Percentiles rank a stretch among this genome's conserved stretches.
These are phyloP conservation scores for Erinaceus europaeus DNA, from an alignment of 2,113 vertebrate genomes.

Conservation along the genomic window DNA sequence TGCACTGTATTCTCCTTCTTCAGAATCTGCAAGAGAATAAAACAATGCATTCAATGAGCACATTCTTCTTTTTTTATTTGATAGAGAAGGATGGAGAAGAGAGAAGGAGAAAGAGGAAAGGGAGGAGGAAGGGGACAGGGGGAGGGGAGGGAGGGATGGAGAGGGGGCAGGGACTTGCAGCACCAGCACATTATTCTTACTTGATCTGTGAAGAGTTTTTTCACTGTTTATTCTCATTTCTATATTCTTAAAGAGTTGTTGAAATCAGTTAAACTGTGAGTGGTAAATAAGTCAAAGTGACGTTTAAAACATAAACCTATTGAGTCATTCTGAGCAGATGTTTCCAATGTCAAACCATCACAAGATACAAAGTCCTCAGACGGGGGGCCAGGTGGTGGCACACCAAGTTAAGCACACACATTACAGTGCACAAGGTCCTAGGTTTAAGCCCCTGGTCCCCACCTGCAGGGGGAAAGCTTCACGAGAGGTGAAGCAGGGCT, in stretches of 20 bases:
- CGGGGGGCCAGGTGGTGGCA: no score
- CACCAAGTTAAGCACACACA: no score
- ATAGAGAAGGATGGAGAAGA: no score
- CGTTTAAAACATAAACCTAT: not conserved
- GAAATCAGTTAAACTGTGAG: not conserved
- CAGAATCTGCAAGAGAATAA: constrained; percentile 82
- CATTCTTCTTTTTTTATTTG: not conserved
- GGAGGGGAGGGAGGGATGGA: no score
- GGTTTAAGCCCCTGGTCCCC: no score
- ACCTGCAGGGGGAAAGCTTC: no score
- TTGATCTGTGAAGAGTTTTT: not conserved
- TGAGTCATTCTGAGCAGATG: not conserved
- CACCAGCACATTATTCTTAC: no score
- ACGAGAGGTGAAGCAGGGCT: no score
- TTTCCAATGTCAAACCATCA: not conserved
- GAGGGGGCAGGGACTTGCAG: no score
- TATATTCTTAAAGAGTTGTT: not conserved
- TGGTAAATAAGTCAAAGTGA: constrained; percentile 14
- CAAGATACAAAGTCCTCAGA: not conserved
- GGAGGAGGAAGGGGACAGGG: no score
- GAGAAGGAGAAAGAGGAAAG: no score
- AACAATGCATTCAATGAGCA: constrained; percentile 36
- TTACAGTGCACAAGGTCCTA: not conserved
- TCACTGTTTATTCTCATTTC: constrained; percentile 10
- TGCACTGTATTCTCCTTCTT: constrained; percentile 89